Percentiles rank a stretch among this genome's conserved stretches.
Evolutionary conservation across 2,797 vertebrate species (phyloP).

Genomic region (Saxicola maurus): DNA sequence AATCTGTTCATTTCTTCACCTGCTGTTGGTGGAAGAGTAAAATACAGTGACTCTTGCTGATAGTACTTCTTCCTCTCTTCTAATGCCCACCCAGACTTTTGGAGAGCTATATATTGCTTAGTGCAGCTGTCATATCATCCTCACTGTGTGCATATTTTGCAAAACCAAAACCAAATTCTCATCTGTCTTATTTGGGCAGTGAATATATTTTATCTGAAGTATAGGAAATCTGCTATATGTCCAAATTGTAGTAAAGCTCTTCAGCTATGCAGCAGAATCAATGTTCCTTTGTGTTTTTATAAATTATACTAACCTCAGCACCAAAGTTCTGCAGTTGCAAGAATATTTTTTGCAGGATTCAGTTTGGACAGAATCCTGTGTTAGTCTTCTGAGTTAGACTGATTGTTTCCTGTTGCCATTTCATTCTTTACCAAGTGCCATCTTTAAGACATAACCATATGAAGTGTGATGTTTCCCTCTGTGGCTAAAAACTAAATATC

Average conservation of each 20-base stretch:
- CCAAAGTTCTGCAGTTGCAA: background rate
- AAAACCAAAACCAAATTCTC: background rate
- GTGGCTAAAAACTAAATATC: constrained; percentile 13
- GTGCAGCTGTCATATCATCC: background rate
- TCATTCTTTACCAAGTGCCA: constrained; percentile 16
- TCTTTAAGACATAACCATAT: background rate
- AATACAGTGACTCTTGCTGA: background rate
- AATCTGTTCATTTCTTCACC: background rate
- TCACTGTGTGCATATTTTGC: background rate
- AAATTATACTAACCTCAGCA: background rate
- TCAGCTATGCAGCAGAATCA: background rate
- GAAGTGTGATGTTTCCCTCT: constrained; percentile 12
- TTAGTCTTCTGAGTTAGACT: background rate
- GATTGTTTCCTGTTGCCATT: constrained; percentile 3
- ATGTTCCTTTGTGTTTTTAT: background rate
- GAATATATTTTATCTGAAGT: background rate
- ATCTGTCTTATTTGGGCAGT: background rate
- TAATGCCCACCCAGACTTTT: background rate
- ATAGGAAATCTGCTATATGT: background rate
- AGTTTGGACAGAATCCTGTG: background rate
- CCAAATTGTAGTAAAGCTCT: background rate
- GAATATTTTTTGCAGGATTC: background rate
- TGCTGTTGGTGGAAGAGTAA: background rate
- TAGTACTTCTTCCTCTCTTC: background rate
- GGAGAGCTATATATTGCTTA: background rate